Evolutionary conservation across 2,797 vertebrate species (phyloP), one percentile per base, ranked within the genome.

Genomic region (Dicrostonyx torquatus): DNA sequence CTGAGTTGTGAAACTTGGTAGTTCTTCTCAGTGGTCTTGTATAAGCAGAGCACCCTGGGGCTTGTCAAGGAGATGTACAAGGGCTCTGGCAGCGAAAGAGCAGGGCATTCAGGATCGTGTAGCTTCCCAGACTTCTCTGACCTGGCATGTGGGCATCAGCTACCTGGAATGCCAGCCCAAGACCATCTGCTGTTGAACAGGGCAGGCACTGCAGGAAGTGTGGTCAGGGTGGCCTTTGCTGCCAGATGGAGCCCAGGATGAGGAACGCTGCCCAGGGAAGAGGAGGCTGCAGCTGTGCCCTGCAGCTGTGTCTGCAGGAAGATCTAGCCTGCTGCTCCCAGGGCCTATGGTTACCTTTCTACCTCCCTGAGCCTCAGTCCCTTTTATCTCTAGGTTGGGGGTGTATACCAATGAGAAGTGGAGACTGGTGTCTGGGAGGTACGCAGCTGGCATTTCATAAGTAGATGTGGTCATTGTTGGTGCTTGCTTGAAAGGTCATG

Each of bases 361-460:
- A 0, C 82, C 45, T 68, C 68, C 29, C 40, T 0, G 18, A 60
- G 53, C 68, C 24, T 34, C 13, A 5, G 17, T 53, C 31, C 64
- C 43, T n/a, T 10, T 50, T 22, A 0, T 37, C 76, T 79, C 72
- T 43, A 26, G 29, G 1, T 50, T 0, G 26, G 40, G 45, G 43
- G n/a, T 31, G 13, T 73, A 5, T 89, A 17, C 3, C 6, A 1
- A 37, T 3, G 83, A 73, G 45, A 24, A 45, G 9, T 1, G 15
- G 17, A 2, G 48, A 22, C 3, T 12, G 5, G 24, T 8, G 58
- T 31, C n/a, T n/a, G 13, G 17, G 93, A 40, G 31, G 3, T 62
- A 18, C 29, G 9, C 2, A 0, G 3, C 5, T 2, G 60, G 58
- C 31, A 6, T 14, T 75, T 0, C 2, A 1, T 20, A 18, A n/a